Evolutionary conservation across 2,888 invertebrate species (phyloP), one percentile per base, ranked within the genome.

Genomic region (Hartigia nigra): DNA sequence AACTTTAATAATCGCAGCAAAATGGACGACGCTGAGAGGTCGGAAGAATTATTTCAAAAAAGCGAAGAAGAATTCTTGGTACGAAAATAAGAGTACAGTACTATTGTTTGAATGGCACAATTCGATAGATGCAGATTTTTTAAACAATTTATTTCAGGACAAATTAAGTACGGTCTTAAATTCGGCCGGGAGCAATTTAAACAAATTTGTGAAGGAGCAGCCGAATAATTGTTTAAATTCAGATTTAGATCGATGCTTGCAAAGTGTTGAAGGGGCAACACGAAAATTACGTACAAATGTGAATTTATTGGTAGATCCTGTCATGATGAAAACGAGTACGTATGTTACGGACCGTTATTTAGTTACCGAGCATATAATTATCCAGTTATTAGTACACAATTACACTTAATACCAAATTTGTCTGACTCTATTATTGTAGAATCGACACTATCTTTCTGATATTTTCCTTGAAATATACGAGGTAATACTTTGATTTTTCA

Each of bases 131-230:
- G 23, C 23, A 23, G 23, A 23, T 23, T 23, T 9, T 72, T 3
- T 31, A 72, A 72, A 72, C 9, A 55, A 79, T 76, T 32, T 31
- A 69, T 37, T 35, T 11, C 55, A 78, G 78, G 78, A 72, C 12
- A 39, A 70, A 69, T 31, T 78, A 32, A 32, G 76, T 32, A 39
- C 72, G 9, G 35, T 72, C 12, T 55, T 78, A n/a, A 76, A 39
- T 70, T 14, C 78, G 9, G 74, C 76, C 14, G 78, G 78, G 31
- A 23, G 23, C 9, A 82, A 79, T 75, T 23, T 84, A 14, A 70
- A 78, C 55, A 81, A 82, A 37, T 82, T 82, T 31, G 76, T 82
- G 35, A 79, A 82, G 32, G 82, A 84, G 4, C 72, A 79, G 32
- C 78, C 82, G 11, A 70, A 74, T 9, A 32, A 35, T 35, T 74